A percentile compares a stretch with the other conserved stretches of the same genome.
phyloP scores from a whole-genome alignment of 2,888 invertebrate species.

The Drosophila diplacantha region DNA sequence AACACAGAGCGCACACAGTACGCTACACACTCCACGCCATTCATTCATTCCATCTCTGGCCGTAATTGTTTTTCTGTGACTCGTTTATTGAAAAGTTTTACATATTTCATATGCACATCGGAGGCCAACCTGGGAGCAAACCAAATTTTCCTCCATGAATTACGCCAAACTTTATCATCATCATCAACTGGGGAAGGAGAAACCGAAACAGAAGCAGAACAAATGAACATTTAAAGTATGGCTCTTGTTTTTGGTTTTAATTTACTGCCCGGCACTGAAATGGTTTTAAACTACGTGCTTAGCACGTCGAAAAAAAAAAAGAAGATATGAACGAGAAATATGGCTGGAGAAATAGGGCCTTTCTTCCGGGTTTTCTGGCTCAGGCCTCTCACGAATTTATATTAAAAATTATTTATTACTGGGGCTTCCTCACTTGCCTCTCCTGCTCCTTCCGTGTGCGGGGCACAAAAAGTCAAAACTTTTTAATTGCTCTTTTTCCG shows the following conservation, averaged over 20 bases:
- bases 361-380: conserved; percentile 44
- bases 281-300: conserved; percentile 42
- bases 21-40: not conserved
- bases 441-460: conserved; percentile 31
- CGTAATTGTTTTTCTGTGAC: conserved; percentile 61
- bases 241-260: conserved; percentile 60
- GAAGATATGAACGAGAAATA: conserved; percentile 4
- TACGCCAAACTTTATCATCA: conserved; percentile 49
- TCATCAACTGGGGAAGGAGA: conserved; percentile 7
- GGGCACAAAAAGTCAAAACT: conserved; percentile 45
- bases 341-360: conserved; percentile 6
- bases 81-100: conserved; percentile 69
- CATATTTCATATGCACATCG: conserved; percentile 34
- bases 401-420: conserved; percentile 72
- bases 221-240: conserved; percentile 60
- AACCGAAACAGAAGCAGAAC: conserved; percentile 26
- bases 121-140: conserved; percentile 32
- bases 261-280: conserved; percentile 56
- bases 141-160: conserved; percentile 54
- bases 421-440: conserved; percentile 21
- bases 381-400: conserved; percentile 69
- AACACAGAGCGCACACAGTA: conserved; percentile 12
- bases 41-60: conserved; percentile 18
- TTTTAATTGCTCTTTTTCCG: conserved; percentile 51
- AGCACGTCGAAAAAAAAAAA: conserved; percentile 6